Evolutionary conservation across 2,888 invertebrate species (phyloP).

Genomic region (Prosopocoilus inquinatus): DNA sequence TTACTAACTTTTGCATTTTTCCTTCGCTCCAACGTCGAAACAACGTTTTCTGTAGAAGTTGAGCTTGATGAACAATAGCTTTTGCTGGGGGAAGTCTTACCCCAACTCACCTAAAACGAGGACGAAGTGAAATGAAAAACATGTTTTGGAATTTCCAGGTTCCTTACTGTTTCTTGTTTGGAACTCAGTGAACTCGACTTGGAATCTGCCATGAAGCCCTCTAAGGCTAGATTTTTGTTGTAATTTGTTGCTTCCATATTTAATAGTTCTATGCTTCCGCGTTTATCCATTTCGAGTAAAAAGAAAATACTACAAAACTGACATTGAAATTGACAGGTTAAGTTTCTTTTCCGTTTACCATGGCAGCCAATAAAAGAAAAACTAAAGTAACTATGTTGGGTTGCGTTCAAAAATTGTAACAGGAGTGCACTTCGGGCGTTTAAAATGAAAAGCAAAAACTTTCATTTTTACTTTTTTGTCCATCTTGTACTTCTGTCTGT

Average conservation of each 20-base stretch:
- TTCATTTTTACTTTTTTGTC: too few species aligned
- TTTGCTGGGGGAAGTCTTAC: slow-evolving; percentile 62
- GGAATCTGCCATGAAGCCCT: slow-evolving; percentile 79
- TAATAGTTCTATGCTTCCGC: slow-evolving; percentile 64
- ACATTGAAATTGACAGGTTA: not conserved
- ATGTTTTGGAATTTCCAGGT: too few species aligned
- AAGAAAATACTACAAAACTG: not conserved
- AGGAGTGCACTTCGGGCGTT: too few species aligned
- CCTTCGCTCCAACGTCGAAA: slow-evolving; percentile 57
- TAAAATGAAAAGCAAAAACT: too few species aligned
- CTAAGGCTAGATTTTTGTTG: slow-evolving; percentile 77
- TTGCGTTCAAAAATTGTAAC: too few species aligned
- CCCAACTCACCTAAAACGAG: slow-evolving; percentile 56
- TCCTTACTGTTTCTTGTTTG: slow-evolving; percentile 76
- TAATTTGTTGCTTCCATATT: slow-evolving; percentile 65
- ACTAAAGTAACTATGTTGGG: too few species aligned
- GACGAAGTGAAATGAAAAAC: too few species aligned
- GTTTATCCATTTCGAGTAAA: slow-evolving; percentile 58
- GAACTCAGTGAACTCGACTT: slow-evolving; percentile 83
- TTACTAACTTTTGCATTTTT: slow-evolving; percentile 34
- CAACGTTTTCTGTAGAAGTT: slow-evolving; percentile 62
- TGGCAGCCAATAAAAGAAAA: too few species aligned
- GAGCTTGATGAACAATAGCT: slow-evolving; percentile 64
- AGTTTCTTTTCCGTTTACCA: too few species aligned
- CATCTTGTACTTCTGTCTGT: too few species aligned